These are phyloP conservation scores for Rhogogaster chlorosoma DNA, from an alignment of 2,888 invertebrate genomes.

Conservation along the genomic window DNA sequence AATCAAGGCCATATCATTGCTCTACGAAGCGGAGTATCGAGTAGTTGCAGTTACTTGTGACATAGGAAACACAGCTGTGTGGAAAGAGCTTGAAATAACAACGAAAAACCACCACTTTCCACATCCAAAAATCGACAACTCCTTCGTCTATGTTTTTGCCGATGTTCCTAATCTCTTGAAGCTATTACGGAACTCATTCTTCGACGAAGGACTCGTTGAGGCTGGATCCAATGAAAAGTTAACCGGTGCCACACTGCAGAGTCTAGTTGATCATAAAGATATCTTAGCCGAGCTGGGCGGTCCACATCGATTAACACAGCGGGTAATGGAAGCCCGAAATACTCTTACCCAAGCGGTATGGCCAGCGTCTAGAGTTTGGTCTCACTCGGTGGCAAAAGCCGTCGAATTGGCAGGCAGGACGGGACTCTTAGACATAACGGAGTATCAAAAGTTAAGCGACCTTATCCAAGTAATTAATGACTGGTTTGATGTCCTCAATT, in stretches of 20 bases:
- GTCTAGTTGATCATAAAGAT: not conserved
- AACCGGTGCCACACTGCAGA: not conserved
- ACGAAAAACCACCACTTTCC: slow-evolving; percentile 56
- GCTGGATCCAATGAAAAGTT: not conserved
- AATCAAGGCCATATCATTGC: slow-evolving; percentile 55
- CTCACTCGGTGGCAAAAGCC: not conserved
- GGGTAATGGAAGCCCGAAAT: not conserved
- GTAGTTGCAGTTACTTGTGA: slow-evolving; percentile 62
- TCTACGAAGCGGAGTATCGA: slow-evolving; percentile 57
- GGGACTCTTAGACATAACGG: no score
- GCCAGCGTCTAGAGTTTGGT: not conserved
- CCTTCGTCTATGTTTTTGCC: slow-evolving; percentile 48
- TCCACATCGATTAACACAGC: not conserved
- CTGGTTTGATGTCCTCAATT: slow-evolving; percentile 22
- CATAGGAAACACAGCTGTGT: slow-evolving; percentile 59
- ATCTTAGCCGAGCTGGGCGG: not conserved
- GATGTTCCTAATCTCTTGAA: slow-evolving; percentile 56
- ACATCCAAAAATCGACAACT: not conserved
- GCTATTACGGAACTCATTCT: slow-evolving; percentile 54
- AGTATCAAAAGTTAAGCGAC: no score
- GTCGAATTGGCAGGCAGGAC: not conserved
- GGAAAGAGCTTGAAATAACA: slow-evolving; percentile 57
- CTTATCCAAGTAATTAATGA: no score
- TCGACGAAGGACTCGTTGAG: slow-evolving; percentile 52
- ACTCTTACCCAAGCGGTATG: not conserved